Evolutionary conservation across 2,797 vertebrate species (phyloP).

Genomic region (Pangasius krempfi): DNA sequence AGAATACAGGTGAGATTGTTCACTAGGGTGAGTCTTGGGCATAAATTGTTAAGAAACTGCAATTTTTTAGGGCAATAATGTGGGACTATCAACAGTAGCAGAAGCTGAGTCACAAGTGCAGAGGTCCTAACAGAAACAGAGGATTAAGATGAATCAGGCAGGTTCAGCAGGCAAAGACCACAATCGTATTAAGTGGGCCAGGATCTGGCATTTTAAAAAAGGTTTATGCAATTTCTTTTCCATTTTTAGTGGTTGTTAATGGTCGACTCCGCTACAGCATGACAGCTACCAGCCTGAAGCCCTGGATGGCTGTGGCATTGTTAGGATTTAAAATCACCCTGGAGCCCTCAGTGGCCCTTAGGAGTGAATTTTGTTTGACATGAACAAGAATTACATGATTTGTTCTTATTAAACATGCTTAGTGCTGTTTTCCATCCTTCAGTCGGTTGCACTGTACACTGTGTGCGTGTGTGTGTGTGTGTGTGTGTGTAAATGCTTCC

Average conservation of each 20-base stretch:
- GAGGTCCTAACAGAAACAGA: background rate
- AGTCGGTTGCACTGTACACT: background rate
- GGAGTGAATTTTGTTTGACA: constrained; percentile 5
- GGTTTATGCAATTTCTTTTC: background rate
- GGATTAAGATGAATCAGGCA: background rate
- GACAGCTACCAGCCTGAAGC: background rate
- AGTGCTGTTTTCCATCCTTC: background rate
- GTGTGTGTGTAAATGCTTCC: constrained; percentile 69
- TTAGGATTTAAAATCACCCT: background rate
- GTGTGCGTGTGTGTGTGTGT: constrained; percentile 8
- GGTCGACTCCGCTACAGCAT: background rate
- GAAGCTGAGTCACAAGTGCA: background rate
- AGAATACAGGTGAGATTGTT: too few relatives aligned
- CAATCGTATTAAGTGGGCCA: background rate
- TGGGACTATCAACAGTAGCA: background rate
- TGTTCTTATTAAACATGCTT: background rate
- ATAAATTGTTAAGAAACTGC: background rate
- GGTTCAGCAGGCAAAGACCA: background rate
- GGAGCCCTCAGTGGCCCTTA: background rate
- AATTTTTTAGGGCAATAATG: background rate
- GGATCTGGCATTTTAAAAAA: background rate
- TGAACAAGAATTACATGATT: background rate
- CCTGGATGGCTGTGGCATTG: background rate
- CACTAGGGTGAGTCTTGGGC: background rate
- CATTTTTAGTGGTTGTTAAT: background rate